Evolutionary conservation across 2,888 invertebrate genomes (phyloP).

Genomic region (Cheilosia soror): DNA sequence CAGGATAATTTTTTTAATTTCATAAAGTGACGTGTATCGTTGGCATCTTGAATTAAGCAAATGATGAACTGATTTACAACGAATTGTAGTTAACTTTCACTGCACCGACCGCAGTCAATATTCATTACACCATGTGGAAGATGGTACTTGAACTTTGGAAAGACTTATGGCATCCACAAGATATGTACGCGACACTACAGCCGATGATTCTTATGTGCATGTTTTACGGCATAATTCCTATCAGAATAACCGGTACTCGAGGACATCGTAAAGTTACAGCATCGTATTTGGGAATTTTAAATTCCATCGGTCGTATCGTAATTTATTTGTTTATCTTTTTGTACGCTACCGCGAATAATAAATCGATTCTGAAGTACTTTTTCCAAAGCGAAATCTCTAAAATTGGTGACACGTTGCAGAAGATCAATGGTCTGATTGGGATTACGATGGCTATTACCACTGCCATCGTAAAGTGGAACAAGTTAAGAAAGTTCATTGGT

Average conservation of each 20-base stretch:
- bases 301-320: constrained; percentile 78
- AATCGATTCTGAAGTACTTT: constrained; percentile 82
- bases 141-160: constrained; percentile 56
- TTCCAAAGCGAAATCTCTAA: constrained; percentile 81
- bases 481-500: constrained; percentile 52
- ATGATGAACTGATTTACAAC: neutral
- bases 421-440: constrained; percentile 80
- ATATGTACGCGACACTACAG: constrained; percentile 80
- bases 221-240: constrained; percentile 80
- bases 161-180: constrained; percentile 79
- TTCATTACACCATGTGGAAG: constrained; percentile 22
- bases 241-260: constrained; percentile 77
- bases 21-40: neutral
- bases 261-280: constrained; percentile 77
- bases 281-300: constrained; percentile 79
- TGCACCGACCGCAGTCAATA: constrained; percentile 3
- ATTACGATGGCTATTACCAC: constrained; percentile 1
- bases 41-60: neutral
- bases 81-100: neutral
- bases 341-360: constrained; percentile 77
- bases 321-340: constrained; percentile 80
- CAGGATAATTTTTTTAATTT: no score
- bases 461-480: constrained; percentile 8
- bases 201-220: constrained; percentile 79
- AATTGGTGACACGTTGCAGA: constrained; percentile 81